Conservation (phyloP, 2,888 invertebrate genomes). For the Orthosia incerta region DNA sequence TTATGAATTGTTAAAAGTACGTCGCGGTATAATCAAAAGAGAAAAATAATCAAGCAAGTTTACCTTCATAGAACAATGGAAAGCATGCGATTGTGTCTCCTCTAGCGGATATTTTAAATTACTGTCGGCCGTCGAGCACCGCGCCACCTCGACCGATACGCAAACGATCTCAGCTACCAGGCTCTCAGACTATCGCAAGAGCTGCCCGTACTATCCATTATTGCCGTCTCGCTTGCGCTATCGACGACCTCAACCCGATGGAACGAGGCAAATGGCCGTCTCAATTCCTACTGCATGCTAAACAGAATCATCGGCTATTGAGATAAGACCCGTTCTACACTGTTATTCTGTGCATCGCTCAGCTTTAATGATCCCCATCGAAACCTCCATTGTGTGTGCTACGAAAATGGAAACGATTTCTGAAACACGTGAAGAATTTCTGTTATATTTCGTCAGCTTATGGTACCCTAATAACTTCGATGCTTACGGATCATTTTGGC, state of each 20-base stretch:
- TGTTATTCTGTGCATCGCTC: conserved; percentile 58
- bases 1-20: conserved; percentile 10
- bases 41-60: conserved; percentile 18
- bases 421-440: conserved; percentile 84
- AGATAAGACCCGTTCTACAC: conserved; percentile 69
- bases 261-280: conserved; percentile 78
- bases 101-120: conserved; percentile 57
- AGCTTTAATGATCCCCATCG: conserved; percentile 74
- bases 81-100: conserved; percentile 59
- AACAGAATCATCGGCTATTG: conserved; percentile 61
- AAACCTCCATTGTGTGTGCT: conserved; percentile 74
- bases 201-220: conserved; percentile 51
- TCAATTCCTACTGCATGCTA: conserved; percentile 63
- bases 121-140: conserved; percentile 76
- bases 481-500: conserved; percentile 90
- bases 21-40: conserved; percentile 1
- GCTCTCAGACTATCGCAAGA: conserved; percentile 73
- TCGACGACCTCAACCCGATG: conserved; percentile 73
- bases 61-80: conserved; percentile 35
- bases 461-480: conserved; percentile 85
- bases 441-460: conserved; percentile 81
- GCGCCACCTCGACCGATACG: conserved; percentile 90
- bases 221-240: conserved; percentile 79
- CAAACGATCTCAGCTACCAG: conserved; percentile 88
- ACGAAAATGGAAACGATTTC: conserved; percentile 82